phyloP scores from a whole-genome alignment of 1,140 invertebrate genomes.

The Lasioglossum baleicum region DNA sequence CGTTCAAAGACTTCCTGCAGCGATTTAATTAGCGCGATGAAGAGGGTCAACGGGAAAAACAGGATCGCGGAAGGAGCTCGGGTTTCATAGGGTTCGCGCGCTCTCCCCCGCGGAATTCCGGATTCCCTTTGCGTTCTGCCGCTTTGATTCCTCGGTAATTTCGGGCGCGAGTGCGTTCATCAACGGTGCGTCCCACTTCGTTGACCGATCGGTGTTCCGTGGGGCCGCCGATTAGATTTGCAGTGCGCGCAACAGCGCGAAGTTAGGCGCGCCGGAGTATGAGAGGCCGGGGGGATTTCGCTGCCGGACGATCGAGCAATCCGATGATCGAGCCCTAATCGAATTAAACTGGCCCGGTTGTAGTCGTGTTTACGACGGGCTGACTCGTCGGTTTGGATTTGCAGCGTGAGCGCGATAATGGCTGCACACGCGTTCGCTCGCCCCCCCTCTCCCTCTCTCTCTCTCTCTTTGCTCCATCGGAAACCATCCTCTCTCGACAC shows the following conservation, averaged over 20 bases:
- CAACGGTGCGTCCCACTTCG: neutral
- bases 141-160: neutral
- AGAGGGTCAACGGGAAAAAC: no score
- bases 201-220: slow-evolving; percentile 3
- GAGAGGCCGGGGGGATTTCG: slow-evolving; percentile 38
- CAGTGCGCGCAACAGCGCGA: slow-evolving; percentile 20
- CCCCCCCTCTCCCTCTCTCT: slow-evolving; percentile 32
- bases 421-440: slow-evolving; percentile 13
- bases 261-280: slow-evolving; percentile 7
- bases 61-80: neutral
- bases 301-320: slow-evolving; percentile 60
- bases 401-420: slow-evolving; percentile 58
- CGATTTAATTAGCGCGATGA: no score
- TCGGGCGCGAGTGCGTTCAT: neutral
- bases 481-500: no score
- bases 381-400: slow-evolving; percentile 63
- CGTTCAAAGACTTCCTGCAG: no score
- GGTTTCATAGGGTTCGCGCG: neutral
- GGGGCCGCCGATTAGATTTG: slow-evolving; percentile 1
- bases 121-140: neutral
- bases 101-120: no score
- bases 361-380: slow-evolving; percentile 62
- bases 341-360: slow-evolving; percentile 61
- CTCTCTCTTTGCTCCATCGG: slow-evolving; percentile 25
- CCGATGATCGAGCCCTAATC: slow-evolving; percentile 64